Conservation (phyloP, 2,797 vertebrate species). For the Forpus xanthops region DNA sequence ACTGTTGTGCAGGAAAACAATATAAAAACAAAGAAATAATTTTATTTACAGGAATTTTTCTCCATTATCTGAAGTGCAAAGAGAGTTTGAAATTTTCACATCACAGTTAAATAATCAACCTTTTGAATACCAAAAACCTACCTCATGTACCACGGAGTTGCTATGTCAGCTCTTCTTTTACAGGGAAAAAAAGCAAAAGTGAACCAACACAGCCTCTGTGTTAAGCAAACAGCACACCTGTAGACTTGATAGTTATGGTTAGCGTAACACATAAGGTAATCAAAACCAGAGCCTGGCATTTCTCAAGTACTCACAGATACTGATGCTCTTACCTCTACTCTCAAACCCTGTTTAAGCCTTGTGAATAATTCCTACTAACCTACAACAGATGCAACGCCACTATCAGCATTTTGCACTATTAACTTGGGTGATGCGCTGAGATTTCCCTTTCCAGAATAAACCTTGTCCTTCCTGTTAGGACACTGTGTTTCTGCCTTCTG, state of each 20-base stretch:
- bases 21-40: not conserved
- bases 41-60: not conserved
- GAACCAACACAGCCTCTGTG: not conserved
- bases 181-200: not conserved
- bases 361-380: not conserved
- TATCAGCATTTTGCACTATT: not conserved
- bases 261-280: not conserved
- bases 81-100: not conserved
- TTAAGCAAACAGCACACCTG: not conserved
- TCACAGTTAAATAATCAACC: not conserved
- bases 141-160: not conserved
- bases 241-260: not conserved
- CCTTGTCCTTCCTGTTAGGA: not conserved
- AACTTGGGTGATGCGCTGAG: not conserved
- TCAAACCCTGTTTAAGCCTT: not conserved
- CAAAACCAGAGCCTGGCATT: not conserved
- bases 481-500: not conserved
- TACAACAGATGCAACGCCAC: not conserved
- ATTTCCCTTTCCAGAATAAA: not conserved
- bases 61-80: not conserved
- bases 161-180: not conserved
- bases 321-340: not conserved
- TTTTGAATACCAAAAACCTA: not conserved
- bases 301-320: not conserved
- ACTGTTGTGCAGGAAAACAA: not conserved